Conservation (phyloP, 2,113 vertebrate genomes). For the Crotophaga sulcirostris region DNA sequence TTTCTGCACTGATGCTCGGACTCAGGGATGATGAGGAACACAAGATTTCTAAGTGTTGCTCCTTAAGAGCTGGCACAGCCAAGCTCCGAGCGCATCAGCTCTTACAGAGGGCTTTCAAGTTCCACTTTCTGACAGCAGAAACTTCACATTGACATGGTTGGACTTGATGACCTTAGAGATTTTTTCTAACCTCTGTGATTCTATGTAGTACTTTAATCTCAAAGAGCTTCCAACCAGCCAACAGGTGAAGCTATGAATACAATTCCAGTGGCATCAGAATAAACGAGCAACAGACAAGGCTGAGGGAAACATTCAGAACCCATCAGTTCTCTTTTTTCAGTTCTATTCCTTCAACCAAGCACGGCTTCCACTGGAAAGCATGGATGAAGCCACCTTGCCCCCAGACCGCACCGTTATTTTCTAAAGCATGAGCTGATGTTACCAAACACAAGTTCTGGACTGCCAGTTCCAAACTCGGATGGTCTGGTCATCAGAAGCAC, state of each 20-base stretch:
- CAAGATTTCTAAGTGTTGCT: too few relatives aligned
- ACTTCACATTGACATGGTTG: too few relatives aligned
- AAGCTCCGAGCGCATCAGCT: too few relatives aligned
- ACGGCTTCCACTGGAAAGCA: background rate
- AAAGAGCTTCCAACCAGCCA: background rate
- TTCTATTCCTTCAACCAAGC: background rate
- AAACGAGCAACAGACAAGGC: background rate
- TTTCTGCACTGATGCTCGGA: too few relatives aligned
- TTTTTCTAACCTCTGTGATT: too few relatives aligned
- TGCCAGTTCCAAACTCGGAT: slow-evolving; percentile 99
- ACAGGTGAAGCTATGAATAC: rapidly evolving
- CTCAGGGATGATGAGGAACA: too few relatives aligned
- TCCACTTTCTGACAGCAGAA: too few relatives aligned
- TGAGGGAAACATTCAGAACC: rapidly evolving
- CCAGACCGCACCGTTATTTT: rapidly evolving
- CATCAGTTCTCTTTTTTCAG: background rate
- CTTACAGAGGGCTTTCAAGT: too few relatives aligned
- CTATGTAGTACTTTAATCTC: background rate
- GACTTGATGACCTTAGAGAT: too few relatives aligned
- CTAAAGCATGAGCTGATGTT: background rate
- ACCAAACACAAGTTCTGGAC: slow-evolving; percentile 96
- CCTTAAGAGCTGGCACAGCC: too few relatives aligned
- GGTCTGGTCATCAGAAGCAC: slow-evolving; percentile 95
- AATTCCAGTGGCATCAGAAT: background rate
- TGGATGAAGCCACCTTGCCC: rapidly evolving